Conservation (phyloP, 2,113 vertebrate species). For the Erpornis zantholeuca region DNA sequence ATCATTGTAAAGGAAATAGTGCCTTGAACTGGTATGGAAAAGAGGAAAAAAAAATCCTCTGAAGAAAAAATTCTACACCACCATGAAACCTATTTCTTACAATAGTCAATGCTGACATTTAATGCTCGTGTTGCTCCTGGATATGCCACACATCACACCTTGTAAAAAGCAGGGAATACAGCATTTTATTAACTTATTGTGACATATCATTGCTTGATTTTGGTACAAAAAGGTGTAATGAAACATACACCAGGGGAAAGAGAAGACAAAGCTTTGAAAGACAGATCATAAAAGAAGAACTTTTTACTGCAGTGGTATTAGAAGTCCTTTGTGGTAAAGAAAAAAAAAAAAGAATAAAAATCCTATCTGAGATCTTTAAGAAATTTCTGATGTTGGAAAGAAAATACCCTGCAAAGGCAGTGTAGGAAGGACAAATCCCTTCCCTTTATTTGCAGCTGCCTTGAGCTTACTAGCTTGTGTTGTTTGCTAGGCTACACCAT, state of each 20-base stretch:
- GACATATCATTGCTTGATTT: not conserved
- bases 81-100: not conserved
- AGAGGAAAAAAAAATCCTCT: not conserved
- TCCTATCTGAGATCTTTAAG: not conserved
- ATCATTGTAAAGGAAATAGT: not conserved
- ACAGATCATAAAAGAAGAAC: not conserved
- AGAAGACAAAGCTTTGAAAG: not conserved
- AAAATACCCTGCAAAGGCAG: not conserved
- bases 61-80: not conserved
- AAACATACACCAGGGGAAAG: not conserved
- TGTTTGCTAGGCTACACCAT: not conserved
- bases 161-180: not conserved
- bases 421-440: not conserved
- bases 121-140: not conserved
- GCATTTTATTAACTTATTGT: not conserved
- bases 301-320: not conserved
- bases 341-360: not conserved
- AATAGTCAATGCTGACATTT: not conserved
- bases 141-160: not conserved
- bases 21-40: not conserved
- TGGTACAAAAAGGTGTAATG: not conserved
- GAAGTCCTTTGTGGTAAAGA: not conserved
- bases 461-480: not conserved
- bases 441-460: not conserved
- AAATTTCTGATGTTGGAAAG: not conserved